Evolutionary conservation across 2,888 invertebrate genomes (phyloP), one percentile per base, ranked within the genome.

Genomic region (Caenorhabditis sp.): DNA sequence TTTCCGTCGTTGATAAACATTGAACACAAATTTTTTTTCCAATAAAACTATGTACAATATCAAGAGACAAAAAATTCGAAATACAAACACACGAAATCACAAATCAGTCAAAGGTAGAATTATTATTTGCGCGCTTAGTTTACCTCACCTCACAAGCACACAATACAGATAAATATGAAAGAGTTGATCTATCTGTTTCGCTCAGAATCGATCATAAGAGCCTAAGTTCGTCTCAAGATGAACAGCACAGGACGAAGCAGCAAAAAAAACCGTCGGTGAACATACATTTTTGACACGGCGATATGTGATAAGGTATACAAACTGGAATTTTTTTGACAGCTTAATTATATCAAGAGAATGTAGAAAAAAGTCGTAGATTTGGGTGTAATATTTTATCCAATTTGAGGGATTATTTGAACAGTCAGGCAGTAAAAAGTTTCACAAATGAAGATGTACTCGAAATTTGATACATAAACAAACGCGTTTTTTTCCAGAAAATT

Each of bases 251-350:
- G 12, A 21, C 23, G 59, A 66, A 24, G 59, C 55, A 57, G 43
- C 57, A 64, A 60, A 64, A 69, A 65, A 65, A 60, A 63, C 55
- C 69, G 49, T 0, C 43, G 43, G 62, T 55, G 26, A 26, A 27
- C 12, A 61, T 69, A 69, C 65, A 65, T 58, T 51, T 10, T 10
- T 27, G 27, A 19, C 31, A 57, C 24, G 24, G 8, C 6, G 27
- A n/a, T 36, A 31, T 43, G 43, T 12, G 43, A 43, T 43, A 43
- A 43, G 43, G 17, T 17, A 43, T 17, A 37, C 50, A 58, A 37
- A 53, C 53, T 26, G 57, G 53, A 57, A 64, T 6, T 36, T 54
- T 60, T 59, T 37, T 66, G 51, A 64, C 43, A 43, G 43, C 43
- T 43, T 43, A 43, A 43, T 43, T 43, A 43, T 43, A 43, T 43